Conservation (phyloP, 2,113 vertebrate genomes). For the Cygnus buccinator region DNA sequence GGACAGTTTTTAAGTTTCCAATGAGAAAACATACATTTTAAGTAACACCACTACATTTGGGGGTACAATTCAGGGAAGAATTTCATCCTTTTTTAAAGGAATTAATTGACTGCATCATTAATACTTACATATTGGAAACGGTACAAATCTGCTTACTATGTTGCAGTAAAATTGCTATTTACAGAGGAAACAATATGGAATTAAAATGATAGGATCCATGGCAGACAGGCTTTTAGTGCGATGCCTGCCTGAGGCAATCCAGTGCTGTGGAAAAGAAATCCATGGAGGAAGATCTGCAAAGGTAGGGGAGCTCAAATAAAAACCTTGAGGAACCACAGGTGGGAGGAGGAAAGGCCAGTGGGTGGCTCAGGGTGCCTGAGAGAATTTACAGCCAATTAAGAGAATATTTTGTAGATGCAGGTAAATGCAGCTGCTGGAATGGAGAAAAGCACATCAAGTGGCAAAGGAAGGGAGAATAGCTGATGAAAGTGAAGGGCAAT, state of each 20-base stretch:
- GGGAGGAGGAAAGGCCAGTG: background rate
- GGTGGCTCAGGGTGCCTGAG: background rate
- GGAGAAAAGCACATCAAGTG: background rate
- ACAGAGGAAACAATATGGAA: background rate
- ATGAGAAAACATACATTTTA: background rate
- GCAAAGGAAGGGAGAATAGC: background rate
- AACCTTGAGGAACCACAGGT: background rate
- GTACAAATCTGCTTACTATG: background rate
- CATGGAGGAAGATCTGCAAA: conserved; percentile 13
- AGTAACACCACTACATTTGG: background rate
- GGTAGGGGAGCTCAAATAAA: background rate
- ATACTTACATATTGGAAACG: background rate
- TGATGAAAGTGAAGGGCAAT: conserved; percentile 34
- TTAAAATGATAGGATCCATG: background rate
- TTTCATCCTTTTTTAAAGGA: background rate
- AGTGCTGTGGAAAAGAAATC: conserved; percentile 1
- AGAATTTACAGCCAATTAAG: conserved; percentile 48
- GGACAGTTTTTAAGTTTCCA: background rate
- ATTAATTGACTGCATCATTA: background rate
- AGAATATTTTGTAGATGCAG: conserved; percentile 13
- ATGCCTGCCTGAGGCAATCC: conserved; percentile 18
- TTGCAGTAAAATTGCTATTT: background rate
- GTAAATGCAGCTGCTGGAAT: background rate
- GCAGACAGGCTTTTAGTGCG: background rate
- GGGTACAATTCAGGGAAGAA: background rate